Evolutionary conservation across 2,113 vertebrate species (phyloP).

Genomic region (Excalfactoria chinensis): DNA sequence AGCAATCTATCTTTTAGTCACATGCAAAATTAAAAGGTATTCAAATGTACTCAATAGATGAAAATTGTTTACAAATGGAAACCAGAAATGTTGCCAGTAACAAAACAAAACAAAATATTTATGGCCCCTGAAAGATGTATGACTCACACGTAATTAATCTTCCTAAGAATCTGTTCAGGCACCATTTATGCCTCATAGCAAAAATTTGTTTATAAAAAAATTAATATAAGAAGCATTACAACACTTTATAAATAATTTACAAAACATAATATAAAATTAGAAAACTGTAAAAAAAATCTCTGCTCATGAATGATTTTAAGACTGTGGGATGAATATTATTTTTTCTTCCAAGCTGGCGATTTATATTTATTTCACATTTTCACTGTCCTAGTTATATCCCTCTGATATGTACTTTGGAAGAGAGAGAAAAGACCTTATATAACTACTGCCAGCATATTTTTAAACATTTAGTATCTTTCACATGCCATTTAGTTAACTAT

Average conservation of each 20-base stretch:
- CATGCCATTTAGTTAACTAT: slow-evolving; percentile 59
- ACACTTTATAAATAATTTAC: slow-evolving; percentile 81
- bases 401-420: slow-evolving; percentile 61
- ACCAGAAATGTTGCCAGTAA: slow-evolving; percentile 55
- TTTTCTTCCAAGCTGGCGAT: slow-evolving; percentile 68
- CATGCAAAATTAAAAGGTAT: slow-evolving; percentile 71
- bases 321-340: slow-evolving; percentile 68
- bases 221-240: slow-evolving; percentile 84
- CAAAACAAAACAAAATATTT: slow-evolving; percentile 62
- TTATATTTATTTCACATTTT: slow-evolving; percentile 73
- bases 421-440: slow-evolving; percentile 47
- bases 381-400: slow-evolving; percentile 67
- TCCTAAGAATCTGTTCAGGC: slow-evolving; percentile 81
- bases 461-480: slow-evolving; percentile 73
- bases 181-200: slow-evolving; percentile 80
- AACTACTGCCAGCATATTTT: slow-evolving; percentile 60
- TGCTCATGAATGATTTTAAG: slow-evolving; percentile 74
- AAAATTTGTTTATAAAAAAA: slow-evolving; percentile 80
- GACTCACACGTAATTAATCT: slow-evolving; percentile 71
- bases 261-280: slow-evolving; percentile 84
- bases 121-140: slow-evolving; percentile 57
- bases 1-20: slow-evolving; percentile 71
- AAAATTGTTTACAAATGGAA: slow-evolving; percentile 70
- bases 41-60: slow-evolving; percentile 41
- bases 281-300: slow-evolving; percentile 81